Evolutionary conservation across 2,113 vertebrate species (phyloP).

Genomic region (Heloderma charlesbogerti): DNA sequence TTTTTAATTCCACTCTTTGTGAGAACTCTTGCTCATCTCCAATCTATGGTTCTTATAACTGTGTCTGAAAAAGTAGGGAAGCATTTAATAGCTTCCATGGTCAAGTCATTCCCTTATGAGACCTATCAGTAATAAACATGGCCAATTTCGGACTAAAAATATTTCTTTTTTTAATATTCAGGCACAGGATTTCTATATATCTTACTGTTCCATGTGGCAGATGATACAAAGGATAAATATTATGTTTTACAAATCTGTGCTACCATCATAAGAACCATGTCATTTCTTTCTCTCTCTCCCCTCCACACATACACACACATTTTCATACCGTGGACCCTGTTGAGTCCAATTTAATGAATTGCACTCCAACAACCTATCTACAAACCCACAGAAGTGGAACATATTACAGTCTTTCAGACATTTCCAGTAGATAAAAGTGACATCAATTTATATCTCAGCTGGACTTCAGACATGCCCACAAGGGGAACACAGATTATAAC

Average conservation of each 20-base stretch:
- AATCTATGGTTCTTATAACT: neutral
- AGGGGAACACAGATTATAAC: neutral
- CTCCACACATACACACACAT: neutral
- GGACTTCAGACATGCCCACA: neutral
- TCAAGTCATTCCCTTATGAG: neutral
- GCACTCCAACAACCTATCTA: neutral
- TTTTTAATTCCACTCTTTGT: neutral
- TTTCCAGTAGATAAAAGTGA: neutral
- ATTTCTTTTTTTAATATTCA: neutral
- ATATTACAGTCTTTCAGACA: neutral
- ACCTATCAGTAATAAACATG: neutral
- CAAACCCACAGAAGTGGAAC: neutral
- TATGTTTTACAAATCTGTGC: neutral
- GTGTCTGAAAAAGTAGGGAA: neutral
- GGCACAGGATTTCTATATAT: slow-evolving; percentile 16
- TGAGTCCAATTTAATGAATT: neutral
- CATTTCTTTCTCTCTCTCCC: neutral
- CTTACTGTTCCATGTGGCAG: neutral
- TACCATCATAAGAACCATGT: neutral
- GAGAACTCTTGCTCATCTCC: neutral
- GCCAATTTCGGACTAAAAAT: neutral
- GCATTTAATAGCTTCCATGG: neutral
- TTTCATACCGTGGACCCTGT: neutral
- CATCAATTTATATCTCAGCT: neutral
- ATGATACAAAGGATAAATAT: rapidly evolving